phyloP scores from a whole-genome alignment of 92 coral and sea anemone species.

The Porites rus region DNA sequence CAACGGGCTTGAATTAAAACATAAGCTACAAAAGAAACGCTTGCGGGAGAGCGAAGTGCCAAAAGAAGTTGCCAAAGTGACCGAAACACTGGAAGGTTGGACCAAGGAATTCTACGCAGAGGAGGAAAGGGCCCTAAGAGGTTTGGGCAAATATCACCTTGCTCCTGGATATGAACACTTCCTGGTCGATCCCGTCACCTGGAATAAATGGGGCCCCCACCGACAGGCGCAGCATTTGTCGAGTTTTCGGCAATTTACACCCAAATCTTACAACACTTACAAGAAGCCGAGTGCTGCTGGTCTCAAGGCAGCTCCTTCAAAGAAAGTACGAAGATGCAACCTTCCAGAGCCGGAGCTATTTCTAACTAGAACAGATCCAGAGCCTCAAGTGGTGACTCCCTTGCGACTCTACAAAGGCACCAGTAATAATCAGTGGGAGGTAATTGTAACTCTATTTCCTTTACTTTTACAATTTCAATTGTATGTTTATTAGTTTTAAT shows the following conservation, averaged over 20 bases:
- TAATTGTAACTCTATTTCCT: too few relatives aligned
- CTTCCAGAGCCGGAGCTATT: constrained; percentile 61
- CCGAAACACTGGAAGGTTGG: constrained; percentile 41
- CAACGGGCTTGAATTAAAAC: constrained; percentile 62
- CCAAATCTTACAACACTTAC: constrained; percentile 60
- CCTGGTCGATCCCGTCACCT: constrained; percentile 42
- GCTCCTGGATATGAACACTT: constrained; percentile 71
- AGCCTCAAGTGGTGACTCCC: too few relatives aligned
- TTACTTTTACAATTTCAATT: too few relatives aligned
- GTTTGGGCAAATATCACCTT: constrained; percentile 67
- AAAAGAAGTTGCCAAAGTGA: constrained; percentile 49
- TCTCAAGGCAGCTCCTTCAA: constrained; percentile 48
- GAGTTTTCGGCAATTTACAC: constrained; percentile 41
- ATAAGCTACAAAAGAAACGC: constrained; percentile 61
- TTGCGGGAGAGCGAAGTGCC: constrained; percentile 46
- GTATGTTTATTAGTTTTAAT: too few relatives aligned
- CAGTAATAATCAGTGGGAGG: too few relatives aligned
- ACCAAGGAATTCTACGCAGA: constrained; percentile 46
- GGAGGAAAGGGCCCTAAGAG: constrained; percentile 49
- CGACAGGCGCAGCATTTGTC: constrained; percentile 63
- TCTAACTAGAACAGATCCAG: too few relatives aligned
- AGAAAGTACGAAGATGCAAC: constrained; percentile 50
- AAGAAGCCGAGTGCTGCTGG: constrained; percentile 63
- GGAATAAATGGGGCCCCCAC: constrained; percentile 62
- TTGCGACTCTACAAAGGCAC: too few relatives aligned